Percentiles rank a stretch among this genome's conserved stretches.
phyloP scores from a whole-genome alignment of 2,888 invertebrate genomes.

The Bembecia ichneumoniformis region DNA sequence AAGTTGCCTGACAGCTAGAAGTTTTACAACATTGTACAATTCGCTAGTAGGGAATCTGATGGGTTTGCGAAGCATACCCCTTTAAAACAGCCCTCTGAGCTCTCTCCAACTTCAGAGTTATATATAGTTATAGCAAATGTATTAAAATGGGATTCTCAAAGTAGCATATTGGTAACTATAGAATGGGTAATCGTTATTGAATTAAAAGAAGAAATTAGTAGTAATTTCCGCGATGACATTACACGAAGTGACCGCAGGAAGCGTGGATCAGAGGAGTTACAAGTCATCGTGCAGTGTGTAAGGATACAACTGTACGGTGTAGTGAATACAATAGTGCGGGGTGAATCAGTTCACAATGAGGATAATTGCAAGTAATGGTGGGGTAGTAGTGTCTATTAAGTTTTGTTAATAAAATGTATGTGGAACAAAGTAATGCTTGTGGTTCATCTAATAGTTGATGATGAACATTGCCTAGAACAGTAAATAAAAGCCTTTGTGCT shows the following conservation, averaged over 20 bases:
- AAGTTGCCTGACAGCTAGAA: too few relatives aligned
- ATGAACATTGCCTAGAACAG: too few relatives aligned
- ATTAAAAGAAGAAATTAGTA: conserved; percentile 28
- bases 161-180: too few relatives aligned
- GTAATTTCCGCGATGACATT: conserved; percentile 23
- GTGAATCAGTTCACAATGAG: conserved; percentile 16
- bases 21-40: too few relatives aligned
- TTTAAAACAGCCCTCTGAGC: too few relatives aligned
- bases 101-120: too few relatives aligned
- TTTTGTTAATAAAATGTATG: background rate
- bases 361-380: conserved; percentile 8
- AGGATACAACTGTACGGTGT: conserved; percentile 9
- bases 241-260: conserved; percentile 41
- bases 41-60: too few relatives aligned
- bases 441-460: too few relatives aligned
- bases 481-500: too few relatives aligned
- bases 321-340: conserved; percentile 13
- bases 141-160: too few relatives aligned
- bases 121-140: too few relatives aligned
- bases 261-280: conserved; percentile 29
- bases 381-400: background rate
- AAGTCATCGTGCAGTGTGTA: conserved; percentile 22
- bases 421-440: background rate
- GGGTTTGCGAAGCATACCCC: too few relatives aligned
- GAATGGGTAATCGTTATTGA: conserved; percentile 16